Base-by-base conservation (phyloP, 2,888 invertebrate species). In the Pardosa pseudoannulata region DNA sequence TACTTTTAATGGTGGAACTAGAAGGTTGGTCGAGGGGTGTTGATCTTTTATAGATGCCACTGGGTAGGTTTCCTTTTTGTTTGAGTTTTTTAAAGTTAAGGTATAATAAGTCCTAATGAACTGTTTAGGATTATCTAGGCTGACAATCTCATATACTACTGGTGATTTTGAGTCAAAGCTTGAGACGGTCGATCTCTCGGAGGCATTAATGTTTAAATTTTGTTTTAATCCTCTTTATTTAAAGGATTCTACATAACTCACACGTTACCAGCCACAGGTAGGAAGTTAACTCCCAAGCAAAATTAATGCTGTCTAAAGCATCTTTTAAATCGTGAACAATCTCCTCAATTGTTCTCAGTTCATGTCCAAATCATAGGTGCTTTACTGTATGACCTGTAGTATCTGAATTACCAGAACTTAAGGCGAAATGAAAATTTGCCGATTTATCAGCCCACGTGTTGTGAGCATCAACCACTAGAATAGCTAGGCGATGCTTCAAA, bases 251-350 rank as follows among this genome's bases (percentile, higher is more conserved):
- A n/a, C n/a, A n/a, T n/a, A n/a, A n/a, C n/a, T n/a, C n/a, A n/a
- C n/a, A n/a, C n/a, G n/a, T n/a, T n/a, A n/a, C n/a, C n/a, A n/a
- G 9, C 23, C 74, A 67, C 23, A 80, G 50, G 28, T 80, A 73
- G 0, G 56, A 36, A 0, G 50, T 80, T 13, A 56, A 16, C 36
- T 73, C 72, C 0, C 32, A 13, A 7, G 32, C 46, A 46, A 80
- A 79, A 41, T 73, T 72, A 31, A 72, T 41, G 19, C n/a, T 79
- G 16, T 64, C 5, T 0, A 65, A 64, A 0, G 72, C 50, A 46
- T 0, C 1, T 1, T 46, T 1, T 0, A n/a, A n/a, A n/a, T 72
- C 65, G 56, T 11, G 19, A 29, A n/a, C 73, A 27, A 78, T 62
- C 50, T 56, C 56, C 27, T 56, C 72, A 1, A 64, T 13, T 11